Base-by-base conservation (phyloP, 2,888 invertebrate genomes). In the Hydropsyche betteni region DNA sequence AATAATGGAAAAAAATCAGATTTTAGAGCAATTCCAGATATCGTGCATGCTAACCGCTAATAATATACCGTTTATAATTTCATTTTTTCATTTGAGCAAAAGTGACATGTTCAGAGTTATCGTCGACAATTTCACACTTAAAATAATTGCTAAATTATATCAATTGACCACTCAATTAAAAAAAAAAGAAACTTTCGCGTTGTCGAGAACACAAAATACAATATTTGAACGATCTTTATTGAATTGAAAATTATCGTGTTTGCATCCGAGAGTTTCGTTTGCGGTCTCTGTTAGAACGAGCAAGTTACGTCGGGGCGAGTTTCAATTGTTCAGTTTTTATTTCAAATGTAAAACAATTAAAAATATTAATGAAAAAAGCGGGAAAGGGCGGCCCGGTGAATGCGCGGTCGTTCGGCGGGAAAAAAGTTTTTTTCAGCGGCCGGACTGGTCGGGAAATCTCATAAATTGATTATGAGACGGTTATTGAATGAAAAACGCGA, bases 381-480 rank as follows among this genome's bases (percentile, higher is more conserved):
- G 74, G 70, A 68, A 55, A 36, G 64, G 64, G 64, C n/a, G n/a
- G 51, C 24, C n/a, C 34, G 36, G 75, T 70, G 74, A 73, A 58
- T 38, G 75, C 61, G 72, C 55, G 71, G 71, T 71, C 34, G 16
- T 51, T 8, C n/a, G 16, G 12, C 53, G 52, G 10, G 16, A 72
- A 72, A 72, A 72, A 72, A 70, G 12, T 53, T 70, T 70, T 72
- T 68, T 75, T 69, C 52, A 61, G 58, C 58, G 58, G 61, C 64
- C 69, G 75, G 72, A 50, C 61, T 61, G 14, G 69, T 52, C 55
- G 76, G 69, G 69, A 76, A 78, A 76, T 76, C 76, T 76, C 78
- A 78, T 76, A 78, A 78, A 78, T 78, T 78, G 76, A 78, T 78
- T 76, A 78, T 68, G 78, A 78, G 78, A 76, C 70, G 58, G 76